A percentile compares a stretch with the other conserved stretches of the same genome.
phyloP scores from a whole-genome alignment of 2,888 invertebrate genomes.

The Philonicus albiceps region DNA sequence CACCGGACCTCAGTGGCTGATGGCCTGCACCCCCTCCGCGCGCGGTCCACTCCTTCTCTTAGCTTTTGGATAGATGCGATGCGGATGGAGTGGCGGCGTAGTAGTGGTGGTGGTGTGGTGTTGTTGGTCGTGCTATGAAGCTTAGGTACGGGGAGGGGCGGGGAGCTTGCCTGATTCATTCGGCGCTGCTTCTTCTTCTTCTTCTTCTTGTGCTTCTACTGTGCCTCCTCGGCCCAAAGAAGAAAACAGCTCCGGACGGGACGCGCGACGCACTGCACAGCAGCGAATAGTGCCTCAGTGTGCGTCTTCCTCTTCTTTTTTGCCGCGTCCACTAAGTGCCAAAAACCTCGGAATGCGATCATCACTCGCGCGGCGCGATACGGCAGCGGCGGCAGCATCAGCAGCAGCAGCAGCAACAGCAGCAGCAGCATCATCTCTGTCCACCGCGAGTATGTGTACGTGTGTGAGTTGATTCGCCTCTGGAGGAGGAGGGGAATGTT shows the following conservation, averaged over 20 bases:
- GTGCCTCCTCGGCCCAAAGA: not conserved
- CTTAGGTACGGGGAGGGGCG: not conserved
- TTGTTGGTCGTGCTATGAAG: not conserved
- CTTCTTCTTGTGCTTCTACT: not conserved
- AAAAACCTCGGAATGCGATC: slow-evolving; percentile 29
- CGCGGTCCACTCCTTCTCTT: not conserved
- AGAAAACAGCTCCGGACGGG: not conserved
- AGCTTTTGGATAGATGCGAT: not conserved
- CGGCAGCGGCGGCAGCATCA: not conserved
- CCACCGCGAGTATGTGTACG: no score
- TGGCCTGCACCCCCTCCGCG: slow-evolving; percentile 4
- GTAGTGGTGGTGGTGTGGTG: slow-evolving; percentile 1
- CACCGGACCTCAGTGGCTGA: slow-evolving; percentile 36
- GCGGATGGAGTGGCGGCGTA: not conserved
- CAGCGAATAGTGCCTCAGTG: not conserved
- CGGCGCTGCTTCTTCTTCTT: not conserved
- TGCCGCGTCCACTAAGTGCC: slow-evolving; percentile 7
- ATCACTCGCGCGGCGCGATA: not conserved
- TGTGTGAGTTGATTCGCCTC: not conserved
- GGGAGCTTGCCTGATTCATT: not conserved
- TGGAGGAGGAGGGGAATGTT: not conserved
- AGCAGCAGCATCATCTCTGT: not conserved
- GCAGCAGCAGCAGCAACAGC: not conserved
- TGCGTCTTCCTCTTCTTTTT: slow-evolving; percentile 24
- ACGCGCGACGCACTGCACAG: not conserved